A percentile compares a stretch with the other conserved stretches of the same genome.
Conservation (phyloP, 2,113 vertebrate species). For the Taxidea taxus region DNA sequence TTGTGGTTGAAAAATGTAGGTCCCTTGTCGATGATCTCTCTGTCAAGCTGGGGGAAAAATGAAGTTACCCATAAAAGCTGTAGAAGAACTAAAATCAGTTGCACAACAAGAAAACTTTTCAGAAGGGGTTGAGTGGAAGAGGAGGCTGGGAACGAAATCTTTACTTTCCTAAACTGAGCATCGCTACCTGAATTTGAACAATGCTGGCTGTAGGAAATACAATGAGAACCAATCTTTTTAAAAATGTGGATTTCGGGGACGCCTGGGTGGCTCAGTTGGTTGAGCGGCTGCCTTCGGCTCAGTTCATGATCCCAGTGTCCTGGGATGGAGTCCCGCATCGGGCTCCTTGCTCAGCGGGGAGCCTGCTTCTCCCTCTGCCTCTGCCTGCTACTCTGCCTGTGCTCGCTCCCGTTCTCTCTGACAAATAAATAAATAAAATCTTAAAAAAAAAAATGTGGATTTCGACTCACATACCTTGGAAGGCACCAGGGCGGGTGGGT, state of each 20-base stretch:
- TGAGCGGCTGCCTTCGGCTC: too few species aligned
- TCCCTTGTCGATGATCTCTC: not conserved
- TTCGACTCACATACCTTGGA: not conserved
- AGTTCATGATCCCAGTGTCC: too few species aligned
- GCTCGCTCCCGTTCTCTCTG: too few species aligned
- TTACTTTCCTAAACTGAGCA: not conserved
- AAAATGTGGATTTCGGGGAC: not conserved
- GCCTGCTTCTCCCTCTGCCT: too few species aligned
- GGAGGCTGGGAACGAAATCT: not conserved
- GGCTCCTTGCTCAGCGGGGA: too few species aligned
- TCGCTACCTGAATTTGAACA: not conserved
- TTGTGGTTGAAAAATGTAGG: constrained; percentile 40
- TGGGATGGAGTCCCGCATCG: too few species aligned
- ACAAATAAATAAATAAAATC: too few species aligned
- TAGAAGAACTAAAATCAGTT: not conserved
- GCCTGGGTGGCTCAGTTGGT: not conserved
- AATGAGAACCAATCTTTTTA: not conserved
- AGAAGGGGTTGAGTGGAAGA: not conserved
- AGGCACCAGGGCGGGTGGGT: not conserved
- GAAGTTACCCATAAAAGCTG: not conserved
- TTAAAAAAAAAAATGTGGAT: not conserved
- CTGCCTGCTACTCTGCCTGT: too few species aligned
- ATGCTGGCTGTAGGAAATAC: not conserved
- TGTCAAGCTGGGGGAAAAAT: not conserved
- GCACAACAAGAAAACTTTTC: not conserved